phyloP scores from a whole-genome alignment of 2,888 invertebrate genomes.

The Dryobota labecula region DNA sequence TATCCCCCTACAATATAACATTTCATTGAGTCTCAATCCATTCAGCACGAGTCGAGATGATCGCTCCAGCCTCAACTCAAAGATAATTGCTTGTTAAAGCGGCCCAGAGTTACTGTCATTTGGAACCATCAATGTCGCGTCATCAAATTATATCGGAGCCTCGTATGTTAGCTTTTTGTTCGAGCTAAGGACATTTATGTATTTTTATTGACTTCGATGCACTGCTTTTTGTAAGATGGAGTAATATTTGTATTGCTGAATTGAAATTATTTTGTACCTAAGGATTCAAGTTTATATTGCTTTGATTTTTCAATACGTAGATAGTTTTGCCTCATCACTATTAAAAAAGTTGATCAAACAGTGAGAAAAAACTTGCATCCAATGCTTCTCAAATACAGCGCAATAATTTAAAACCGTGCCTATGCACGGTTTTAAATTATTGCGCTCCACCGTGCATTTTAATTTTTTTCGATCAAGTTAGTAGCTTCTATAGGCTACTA shows the following conservation, averaged over 20 bases:
- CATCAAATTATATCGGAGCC: conserved; percentile 43
- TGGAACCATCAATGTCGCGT: conserved; percentile 47
- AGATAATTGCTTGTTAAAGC: conserved; percentile 54
- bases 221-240: conserved; percentile 1
- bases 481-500: too few species aligned
- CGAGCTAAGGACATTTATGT: conserved; percentile 15
- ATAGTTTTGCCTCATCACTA: too few species aligned
- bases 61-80: conserved; percentile 21
- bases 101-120: conserved; percentile 38
- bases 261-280: not conserved
- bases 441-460: too few species aligned
- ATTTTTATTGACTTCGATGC: conserved; percentile 31
- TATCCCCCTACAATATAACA: conserved; percentile 15
- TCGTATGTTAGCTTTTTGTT: conserved; percentile 44
- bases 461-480: too few species aligned
- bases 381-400: too few species aligned
- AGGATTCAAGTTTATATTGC: too few species aligned
- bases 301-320: not conserved
- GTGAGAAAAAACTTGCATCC: too few species aligned
- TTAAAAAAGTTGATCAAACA: too few species aligned
- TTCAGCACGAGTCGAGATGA: conserved; percentile 43
- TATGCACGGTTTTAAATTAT: too few species aligned
- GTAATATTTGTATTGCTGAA: too few species aligned
- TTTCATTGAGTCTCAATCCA: conserved; percentile 41
- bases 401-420: too few species aligned